phyloP scores from a whole-genome alignment of 2,888 invertebrate species.

The Campaea margaritaria region DNA sequence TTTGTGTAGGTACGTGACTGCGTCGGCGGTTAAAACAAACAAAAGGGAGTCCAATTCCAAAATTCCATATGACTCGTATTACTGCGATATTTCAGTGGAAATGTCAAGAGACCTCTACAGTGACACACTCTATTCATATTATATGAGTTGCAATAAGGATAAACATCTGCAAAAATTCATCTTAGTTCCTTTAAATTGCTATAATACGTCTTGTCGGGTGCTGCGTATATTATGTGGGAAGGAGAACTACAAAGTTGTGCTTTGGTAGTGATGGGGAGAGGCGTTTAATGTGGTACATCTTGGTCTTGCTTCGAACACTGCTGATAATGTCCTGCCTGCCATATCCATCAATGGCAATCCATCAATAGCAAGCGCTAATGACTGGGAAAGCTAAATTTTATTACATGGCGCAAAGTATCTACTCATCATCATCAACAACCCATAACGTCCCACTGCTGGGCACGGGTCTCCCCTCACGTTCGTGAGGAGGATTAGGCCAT shows the following conservation, averaged over 20 bases:
- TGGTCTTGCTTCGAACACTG: neutral
- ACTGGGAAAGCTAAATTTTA: too few relatives aligned
- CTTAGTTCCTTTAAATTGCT: constrained; percentile 42
- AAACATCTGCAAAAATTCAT: constrained; percentile 45
- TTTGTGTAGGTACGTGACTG: too few relatives aligned
- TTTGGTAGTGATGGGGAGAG: constrained; percentile 20
- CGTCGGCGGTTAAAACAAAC: constrained; percentile 5
- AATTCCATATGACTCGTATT: constrained; percentile 26
- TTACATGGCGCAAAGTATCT: too few relatives aligned
- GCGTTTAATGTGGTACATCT: neutral
- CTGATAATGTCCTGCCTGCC: too few relatives aligned
- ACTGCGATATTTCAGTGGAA: constrained; percentile 28
- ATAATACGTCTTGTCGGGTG: constrained; percentile 39
- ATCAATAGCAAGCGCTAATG: too few relatives aligned
- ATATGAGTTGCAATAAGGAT: constrained; percentile 44
- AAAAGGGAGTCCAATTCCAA: constrained; percentile 19
- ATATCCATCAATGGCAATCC: too few relatives aligned
- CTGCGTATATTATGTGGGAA: constrained; percentile 35
- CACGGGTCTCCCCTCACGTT: too few relatives aligned
- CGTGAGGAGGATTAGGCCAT: too few relatives aligned
- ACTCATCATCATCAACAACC: too few relatives aligned
- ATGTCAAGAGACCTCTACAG: constrained; percentile 29
- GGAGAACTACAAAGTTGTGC: constrained; percentile 32
- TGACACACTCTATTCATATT: constrained; percentile 40
- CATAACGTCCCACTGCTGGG: too few relatives aligned